Evolutionary conservation across 1,140 invertebrate species (phyloP).

Genomic region (Brachionus angularis): DNA sequence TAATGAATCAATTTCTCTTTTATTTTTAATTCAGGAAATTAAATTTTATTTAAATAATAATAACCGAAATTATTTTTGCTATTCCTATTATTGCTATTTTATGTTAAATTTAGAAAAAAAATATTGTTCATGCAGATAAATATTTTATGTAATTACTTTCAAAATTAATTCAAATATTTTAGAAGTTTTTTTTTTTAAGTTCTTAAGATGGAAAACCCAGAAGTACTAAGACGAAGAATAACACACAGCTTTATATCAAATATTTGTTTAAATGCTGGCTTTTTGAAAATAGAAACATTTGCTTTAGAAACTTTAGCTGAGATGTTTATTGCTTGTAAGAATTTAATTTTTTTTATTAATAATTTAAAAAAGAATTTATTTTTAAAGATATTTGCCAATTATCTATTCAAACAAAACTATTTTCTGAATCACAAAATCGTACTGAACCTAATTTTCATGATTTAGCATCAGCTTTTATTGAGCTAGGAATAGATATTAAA

Average conservation of each 20-base stretch:
- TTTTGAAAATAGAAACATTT: not conserved
- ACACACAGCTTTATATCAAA: constrained; percentile 9
- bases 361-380: not conserved
- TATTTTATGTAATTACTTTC: no score
- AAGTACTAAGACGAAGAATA: constrained; percentile 20
- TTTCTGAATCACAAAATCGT: constrained; percentile 28
- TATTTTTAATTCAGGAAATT: no score
- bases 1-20: no score
- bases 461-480: constrained; percentile 31
- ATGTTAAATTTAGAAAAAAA: no score
- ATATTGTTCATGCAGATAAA: no score
- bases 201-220: constrained; percentile 37
- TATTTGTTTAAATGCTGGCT: not conserved
- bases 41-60: no score
- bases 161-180: no score
- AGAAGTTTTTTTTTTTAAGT: no score
- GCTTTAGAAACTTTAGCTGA: constrained; percentile 32
- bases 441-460: constrained; percentile 36
- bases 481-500: not conserved
- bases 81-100: no score
- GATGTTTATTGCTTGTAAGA: constrained; percentile 22
- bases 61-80: no score
- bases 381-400: constrained; percentile 27
- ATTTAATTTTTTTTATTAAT: not conserved
- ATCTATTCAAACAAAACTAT: constrained; percentile 27